Evolutionary conservation across 2,113 vertebrate species (phyloP).

Genomic region (Cyanistes caeruleus): DNA sequence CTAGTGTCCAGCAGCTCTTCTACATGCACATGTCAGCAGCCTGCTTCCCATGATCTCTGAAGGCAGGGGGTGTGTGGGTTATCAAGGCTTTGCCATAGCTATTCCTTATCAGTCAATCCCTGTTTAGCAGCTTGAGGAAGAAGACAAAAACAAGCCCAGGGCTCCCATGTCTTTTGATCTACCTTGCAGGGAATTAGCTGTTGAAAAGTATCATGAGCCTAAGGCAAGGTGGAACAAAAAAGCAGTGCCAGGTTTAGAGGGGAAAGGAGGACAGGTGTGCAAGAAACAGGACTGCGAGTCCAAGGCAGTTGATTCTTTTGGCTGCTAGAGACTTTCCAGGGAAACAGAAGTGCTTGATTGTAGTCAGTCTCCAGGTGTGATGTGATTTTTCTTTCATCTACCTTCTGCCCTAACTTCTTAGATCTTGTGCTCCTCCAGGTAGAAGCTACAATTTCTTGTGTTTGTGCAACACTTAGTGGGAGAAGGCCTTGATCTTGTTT

Average conservation of each 20-base stretch:
- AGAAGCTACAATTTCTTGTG: not conserved
- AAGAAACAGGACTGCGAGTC: not conserved
- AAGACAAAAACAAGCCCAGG: constrained; percentile 27
- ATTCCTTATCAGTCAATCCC: not conserved
- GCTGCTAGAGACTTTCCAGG: not conserved
- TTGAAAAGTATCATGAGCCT: constrained; percentile 14
- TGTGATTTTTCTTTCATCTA: constrained; percentile 40
- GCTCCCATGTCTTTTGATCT: constrained; percentile 31
- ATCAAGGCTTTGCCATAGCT: not conserved
- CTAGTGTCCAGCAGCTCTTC: not conserved
- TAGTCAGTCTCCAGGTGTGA: constrained; percentile 20
- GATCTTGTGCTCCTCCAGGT: not conserved
- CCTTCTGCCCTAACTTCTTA: constrained; percentile 12
- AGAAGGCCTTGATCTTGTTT: constrained; percentile 21
- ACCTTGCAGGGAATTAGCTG: constrained; percentile 19
- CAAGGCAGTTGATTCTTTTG: not conserved
- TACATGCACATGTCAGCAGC: not conserved
- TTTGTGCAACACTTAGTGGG: constrained; percentile 12
- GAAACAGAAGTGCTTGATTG: constrained; percentile 8
- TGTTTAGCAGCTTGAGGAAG: not conserved
- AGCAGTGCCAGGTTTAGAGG: constrained; percentile 11
- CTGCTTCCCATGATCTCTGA: not conserved
- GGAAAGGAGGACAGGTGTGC: constrained; percentile 40
- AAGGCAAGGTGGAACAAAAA: constrained; percentile 42
- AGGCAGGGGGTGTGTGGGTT: not conserved